These are phyloP conservation scores for Vannuccia rotundouncinata DNA, from an alignment of 2,888 invertebrate species.

Conservation along the genomic window DNA sequence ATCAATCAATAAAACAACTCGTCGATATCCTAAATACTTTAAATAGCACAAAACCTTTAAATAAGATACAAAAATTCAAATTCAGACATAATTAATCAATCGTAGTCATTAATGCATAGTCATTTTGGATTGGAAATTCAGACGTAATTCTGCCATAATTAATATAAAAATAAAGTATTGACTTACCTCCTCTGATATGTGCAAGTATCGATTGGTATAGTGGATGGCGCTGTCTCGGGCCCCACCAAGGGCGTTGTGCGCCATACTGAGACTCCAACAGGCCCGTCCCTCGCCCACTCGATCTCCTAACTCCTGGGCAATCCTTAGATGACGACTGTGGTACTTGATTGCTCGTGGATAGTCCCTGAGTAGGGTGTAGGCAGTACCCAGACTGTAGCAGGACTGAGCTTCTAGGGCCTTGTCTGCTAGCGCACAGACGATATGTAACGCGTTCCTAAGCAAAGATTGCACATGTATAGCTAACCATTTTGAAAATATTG, in stretches of 20 bases:
- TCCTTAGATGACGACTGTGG: conserved; percentile 79
- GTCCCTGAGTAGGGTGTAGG: conserved; percentile 83
- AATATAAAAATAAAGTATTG: too few relatives aligned
- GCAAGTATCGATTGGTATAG: conserved; percentile 79
- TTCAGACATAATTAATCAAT: too few relatives aligned
- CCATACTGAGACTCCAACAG: conserved; percentile 92
- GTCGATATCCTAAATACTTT: too few relatives aligned
- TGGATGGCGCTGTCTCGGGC: conserved; percentile 84
- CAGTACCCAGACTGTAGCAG: conserved; percentile 91
- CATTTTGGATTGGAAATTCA: too few relatives aligned
- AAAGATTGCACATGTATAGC: too few relatives aligned
- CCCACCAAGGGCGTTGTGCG: conserved; percentile 81
- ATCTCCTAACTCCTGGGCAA: conserved; percentile 61
- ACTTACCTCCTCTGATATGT: conserved; percentile 73
- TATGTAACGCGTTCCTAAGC: conserved; percentile 75
- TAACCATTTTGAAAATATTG: too few relatives aligned
- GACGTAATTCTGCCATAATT: too few relatives aligned
- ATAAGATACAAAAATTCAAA: too few relatives aligned
- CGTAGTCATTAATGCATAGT: too few relatives aligned
- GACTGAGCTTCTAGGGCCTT: conserved; percentile 92
- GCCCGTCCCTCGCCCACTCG: conserved; percentile 64
- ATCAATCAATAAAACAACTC: too few relatives aligned
- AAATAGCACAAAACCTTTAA: too few relatives aligned
- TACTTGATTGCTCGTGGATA: conserved; percentile 79
- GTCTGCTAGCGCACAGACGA: conserved; percentile 84